phyloP scores from a whole-genome alignment of 2,888 invertebrate species.

The Strigamia maritima region DNA sequence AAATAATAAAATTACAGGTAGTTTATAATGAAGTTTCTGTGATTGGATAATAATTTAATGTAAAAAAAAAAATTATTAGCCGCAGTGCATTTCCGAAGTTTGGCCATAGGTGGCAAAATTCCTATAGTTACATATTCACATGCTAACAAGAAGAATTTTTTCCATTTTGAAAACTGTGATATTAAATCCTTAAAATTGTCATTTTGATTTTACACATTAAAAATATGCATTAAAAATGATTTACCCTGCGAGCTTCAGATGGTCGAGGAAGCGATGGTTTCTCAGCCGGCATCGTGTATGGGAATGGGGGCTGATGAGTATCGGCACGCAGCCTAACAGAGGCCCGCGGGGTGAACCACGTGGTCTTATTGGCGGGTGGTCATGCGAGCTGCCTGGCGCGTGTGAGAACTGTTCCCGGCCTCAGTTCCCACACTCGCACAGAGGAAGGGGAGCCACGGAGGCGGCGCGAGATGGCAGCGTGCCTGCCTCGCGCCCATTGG shows the following conservation, averaged over 20 bases:
- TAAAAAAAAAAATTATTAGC: too few relatives aligned
- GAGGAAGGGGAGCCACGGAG: slow-evolving; percentile 11
- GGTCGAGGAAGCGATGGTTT: slow-evolving; percentile 2
- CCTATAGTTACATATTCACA: too few relatives aligned
- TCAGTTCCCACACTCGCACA: slow-evolving; percentile 35
- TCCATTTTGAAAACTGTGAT: too few relatives aligned
- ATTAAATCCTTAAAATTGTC: too few relatives aligned
- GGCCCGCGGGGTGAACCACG: slow-evolving; percentile 2
- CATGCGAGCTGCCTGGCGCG: slow-evolving; percentile 36
- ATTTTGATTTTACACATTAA: too few relatives aligned
- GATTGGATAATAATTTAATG: too few relatives aligned
- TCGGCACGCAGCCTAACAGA: not conserved
- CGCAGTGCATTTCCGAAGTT: too few relatives aligned
- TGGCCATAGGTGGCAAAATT: too few relatives aligned
- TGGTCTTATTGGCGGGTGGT: slow-evolving; percentile 35
- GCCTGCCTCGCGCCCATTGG: slow-evolving; percentile 19
- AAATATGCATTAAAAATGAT: slow-evolving; percentile 27
- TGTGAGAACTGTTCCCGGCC: slow-evolving; percentile 27
- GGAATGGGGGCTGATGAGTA: not conserved
- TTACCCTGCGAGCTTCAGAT: slow-evolving; percentile 61
- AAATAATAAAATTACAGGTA: too few relatives aligned
- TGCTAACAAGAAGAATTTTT: too few relatives aligned
- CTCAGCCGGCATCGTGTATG: slow-evolving; percentile 33
- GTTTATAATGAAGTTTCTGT: too few relatives aligned
- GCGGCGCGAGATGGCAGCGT: slow-evolving; percentile 23